Evolutionary conservation across 2,888 invertebrate species (phyloP), one percentile per base, ranked within the genome.

Genomic region (Xanthia togata): DNA sequence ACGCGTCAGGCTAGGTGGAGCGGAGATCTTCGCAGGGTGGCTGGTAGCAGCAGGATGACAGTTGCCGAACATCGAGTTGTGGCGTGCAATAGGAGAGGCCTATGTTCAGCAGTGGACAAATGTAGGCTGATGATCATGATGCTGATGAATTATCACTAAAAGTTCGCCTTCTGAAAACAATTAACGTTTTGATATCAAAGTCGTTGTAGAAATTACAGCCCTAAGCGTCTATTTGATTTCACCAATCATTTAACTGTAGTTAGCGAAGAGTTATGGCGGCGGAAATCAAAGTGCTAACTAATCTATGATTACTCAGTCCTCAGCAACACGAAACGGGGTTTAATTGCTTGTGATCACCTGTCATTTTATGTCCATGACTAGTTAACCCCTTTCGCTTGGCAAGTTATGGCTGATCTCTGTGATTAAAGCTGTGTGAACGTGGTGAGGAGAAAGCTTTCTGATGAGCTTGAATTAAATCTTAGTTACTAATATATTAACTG

Each of bases 251-350:
- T 64, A 64, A 57, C 64, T 64, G 44, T 53, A 67, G 57, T 75
- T 74, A 73, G 12, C 41, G 12, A 35, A 47, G 55, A 81, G 50
- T 69, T 53, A 73, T 76, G 17, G 67, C 81, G 26, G 35, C 63
- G 83, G 85, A 77, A 74, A 83, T 75, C 72, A 60, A 65, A 62
- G 67, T 77, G 70, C 77, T 77, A 77, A 84, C 67, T 75, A 81
- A 70, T 70, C 68, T 67, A 17, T 60, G 74, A 84, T 74, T 73
- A 77, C 50, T 68, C 20, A 60, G 67, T 65, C 26, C n/a, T 26
- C 59, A 31, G 67, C 6, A n/a, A 62, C 65, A 73, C 62, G 35
- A 74, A 57, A 72, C 53, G 31, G 23, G 23, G 38, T 64, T 69
- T 81, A 76, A 84, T 84, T 65, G 23, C 20, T 50, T 50, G 8